Percentiles rank a stretch among this genome's conserved stretches.
These are phyloP conservation scores for Platyrinchus mystaceus DNA, from an alignment of 2,797 vertebrate genomes.

Conservation along the genomic window DNA sequence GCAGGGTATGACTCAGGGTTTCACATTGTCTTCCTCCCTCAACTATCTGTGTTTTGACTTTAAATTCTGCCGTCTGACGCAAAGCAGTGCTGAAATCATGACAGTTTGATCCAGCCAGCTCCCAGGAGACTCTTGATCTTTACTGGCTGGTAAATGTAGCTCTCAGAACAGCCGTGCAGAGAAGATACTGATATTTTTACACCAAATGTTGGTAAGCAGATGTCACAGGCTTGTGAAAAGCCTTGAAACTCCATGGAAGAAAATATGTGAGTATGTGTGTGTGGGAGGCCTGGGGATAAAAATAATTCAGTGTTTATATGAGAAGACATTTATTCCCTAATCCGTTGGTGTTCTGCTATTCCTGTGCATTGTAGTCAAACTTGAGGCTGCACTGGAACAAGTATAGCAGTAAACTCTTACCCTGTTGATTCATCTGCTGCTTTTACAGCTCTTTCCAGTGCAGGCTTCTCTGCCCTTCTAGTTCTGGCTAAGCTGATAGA, in stretches of 20 bases:
- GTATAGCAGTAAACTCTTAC: background rate
- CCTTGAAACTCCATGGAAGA: constrained; percentile 2
- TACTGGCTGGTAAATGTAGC: constrained; percentile 27
- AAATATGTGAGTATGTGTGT: constrained; percentile 7
- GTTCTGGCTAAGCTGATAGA: background rate
- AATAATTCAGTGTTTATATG: background rate
- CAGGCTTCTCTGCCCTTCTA: background rate
- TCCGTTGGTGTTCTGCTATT: constrained; percentile 33
- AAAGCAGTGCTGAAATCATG: constrained; percentile 64
- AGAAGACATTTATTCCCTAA: background rate
- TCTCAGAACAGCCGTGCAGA: constrained; percentile 26
- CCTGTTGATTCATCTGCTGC: background rate
- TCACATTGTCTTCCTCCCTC: constrained; percentile 56
- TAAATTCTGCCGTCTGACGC: constrained; percentile 70
- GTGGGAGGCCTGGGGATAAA: constrained; percentile 42
- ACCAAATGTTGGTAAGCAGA: constrained; percentile 52
- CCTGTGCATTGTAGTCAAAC: background rate
- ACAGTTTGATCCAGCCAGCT: constrained; percentile 60
- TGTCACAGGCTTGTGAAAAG: constrained; percentile 47
- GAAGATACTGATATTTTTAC: constrained; percentile 49
- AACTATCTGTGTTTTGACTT: constrained; percentile 64
- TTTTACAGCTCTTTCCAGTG: background rate
- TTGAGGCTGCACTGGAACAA: background rate
- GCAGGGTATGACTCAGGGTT: constrained; percentile 71
- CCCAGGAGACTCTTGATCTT: constrained; percentile 58